These are phyloP conservation scores for Anoura caudifer DNA, from an alignment of 2,113 vertebrate genomes.

Conservation along the genomic window DNA sequence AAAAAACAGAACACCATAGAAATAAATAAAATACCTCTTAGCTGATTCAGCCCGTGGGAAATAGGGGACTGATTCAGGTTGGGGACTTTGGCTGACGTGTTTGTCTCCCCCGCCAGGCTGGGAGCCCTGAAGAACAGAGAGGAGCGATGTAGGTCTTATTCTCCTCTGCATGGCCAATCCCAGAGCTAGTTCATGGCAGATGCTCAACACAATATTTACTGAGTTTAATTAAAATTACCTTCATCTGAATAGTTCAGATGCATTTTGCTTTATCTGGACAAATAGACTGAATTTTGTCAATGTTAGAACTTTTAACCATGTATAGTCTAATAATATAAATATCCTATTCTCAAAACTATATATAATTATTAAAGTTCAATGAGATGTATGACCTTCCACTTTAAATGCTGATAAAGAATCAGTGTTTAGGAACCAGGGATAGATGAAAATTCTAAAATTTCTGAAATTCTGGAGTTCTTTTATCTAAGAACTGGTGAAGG, in stretches of 20 bases:
- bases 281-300: background rate
- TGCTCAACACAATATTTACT: background rate
- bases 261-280: constrained; percentile 11
- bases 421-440: background rate
- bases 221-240: background rate
- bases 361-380: constrained; percentile 2
- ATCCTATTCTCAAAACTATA: background rate
- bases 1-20: background rate
- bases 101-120: background rate
- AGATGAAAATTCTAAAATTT: background rate
- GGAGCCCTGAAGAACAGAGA: background rate
- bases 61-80: too few relatives aligned
- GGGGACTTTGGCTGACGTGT: background rate
- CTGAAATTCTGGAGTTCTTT: background rate
- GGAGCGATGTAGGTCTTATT: background rate
- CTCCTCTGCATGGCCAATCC: background rate
- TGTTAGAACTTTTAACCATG: background rate
- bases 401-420: background rate
- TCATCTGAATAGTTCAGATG: constrained; percentile 27
- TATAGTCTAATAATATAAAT: background rate
- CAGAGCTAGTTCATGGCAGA: background rate
- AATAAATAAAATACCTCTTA: background rate
- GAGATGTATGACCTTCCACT: background rate
- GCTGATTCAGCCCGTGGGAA: background rate
- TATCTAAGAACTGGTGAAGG: background rate